Evolutionary conservation across 2,888 invertebrate species (phyloP).

Genomic region (Colostygia pectinataria): DNA sequence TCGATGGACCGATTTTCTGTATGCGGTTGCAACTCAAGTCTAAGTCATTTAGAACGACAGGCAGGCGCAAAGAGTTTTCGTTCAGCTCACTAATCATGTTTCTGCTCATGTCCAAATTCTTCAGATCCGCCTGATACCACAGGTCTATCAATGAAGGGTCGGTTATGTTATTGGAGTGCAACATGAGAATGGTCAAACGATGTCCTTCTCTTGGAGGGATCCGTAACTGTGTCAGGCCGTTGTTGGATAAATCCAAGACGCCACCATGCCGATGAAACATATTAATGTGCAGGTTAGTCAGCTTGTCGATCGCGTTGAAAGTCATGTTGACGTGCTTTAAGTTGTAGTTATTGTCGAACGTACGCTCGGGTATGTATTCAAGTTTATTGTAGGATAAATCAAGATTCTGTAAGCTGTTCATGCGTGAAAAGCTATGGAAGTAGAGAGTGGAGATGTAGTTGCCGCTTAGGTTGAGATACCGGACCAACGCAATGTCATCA

Average conservation of each 20-base stretch:
- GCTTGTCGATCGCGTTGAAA: constrained; percentile 50
- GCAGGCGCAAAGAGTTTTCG: constrained; percentile 54
- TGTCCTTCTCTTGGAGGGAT: constrained; percentile 58
- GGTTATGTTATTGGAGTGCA: constrained; percentile 62
- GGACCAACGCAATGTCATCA: constrained; percentile 52
- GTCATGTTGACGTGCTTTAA: constrained; percentile 65
- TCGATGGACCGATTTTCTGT: constrained; percentile 52
- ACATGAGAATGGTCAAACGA: constrained; percentile 49
- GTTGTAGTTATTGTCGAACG: constrained; percentile 53
- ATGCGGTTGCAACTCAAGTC: constrained; percentile 63
- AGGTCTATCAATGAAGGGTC: constrained; percentile 54
- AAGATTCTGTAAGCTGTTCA: constrained; percentile 65
- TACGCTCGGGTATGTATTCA: constrained; percentile 55
- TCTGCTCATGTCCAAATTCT: constrained; percentile 54
- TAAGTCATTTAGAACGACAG: constrained; percentile 47
- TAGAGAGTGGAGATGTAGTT: constrained; percentile 56
- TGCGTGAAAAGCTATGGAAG: constrained; percentile 57
- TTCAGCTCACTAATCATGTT: constrained; percentile 57
- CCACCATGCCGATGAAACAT: constrained; percentile 66
- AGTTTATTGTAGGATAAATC: constrained; percentile 66
- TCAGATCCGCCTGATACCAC: constrained; percentile 51
- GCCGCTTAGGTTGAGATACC: constrained; percentile 62
- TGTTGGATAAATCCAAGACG: constrained; percentile 66
- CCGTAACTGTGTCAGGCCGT: constrained; percentile 51
- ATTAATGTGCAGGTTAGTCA: constrained; percentile 53